Evolutionary conservation across 2,113 vertebrate genomes (phyloP), one percentile per base, ranked within the genome.

Genomic region (Podarcis muralis): DNA sequence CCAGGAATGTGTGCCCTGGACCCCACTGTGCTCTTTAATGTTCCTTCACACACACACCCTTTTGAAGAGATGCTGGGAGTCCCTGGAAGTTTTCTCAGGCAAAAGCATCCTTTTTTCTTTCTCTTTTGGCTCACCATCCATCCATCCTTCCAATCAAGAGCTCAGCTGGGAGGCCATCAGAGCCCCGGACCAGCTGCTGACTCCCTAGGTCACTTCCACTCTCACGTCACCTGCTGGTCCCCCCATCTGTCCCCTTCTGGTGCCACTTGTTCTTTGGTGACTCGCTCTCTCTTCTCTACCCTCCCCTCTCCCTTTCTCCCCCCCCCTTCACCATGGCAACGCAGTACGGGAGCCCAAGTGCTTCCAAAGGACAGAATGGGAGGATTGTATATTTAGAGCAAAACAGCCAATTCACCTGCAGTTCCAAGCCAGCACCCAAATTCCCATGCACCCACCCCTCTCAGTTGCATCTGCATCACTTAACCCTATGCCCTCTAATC

Each of bases 171-270:
- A 32, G 22, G 75, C 85, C 57, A 68, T 48, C 57, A 35, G 32
- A 27, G 59, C n/a, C 74, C 7, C 5, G 69, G 81, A 88, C 59
- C 87, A 88, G 81, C 87, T 88, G 87, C 72, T 90, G 27, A 15
- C 48, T 90, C 85, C 48, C 80, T 71, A 43, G 68, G 84, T 81
- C 69, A 85, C 30, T 81, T 78, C 53, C 27, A 69, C 20, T 48
- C 71, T 86, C 40, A 15, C 4, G 3, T 77, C 79, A 8, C 81
- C 72, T 20, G 81, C 87, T 37, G 65, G 74, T 27, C 12, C 35
- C 18, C 59, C 62, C 65, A 59, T 87, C 84, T 86, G 62, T 71
- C 32, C 48, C 74, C 62, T 82, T 78, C 85, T 62, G 80, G 80
- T 78, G 30, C 89, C 74, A 62, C 65, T 78, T 72, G 48, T 43